phyloP scores from a whole-genome alignment of 2,113 vertebrate species.

The Phalacrocorax carbo region DNA sequence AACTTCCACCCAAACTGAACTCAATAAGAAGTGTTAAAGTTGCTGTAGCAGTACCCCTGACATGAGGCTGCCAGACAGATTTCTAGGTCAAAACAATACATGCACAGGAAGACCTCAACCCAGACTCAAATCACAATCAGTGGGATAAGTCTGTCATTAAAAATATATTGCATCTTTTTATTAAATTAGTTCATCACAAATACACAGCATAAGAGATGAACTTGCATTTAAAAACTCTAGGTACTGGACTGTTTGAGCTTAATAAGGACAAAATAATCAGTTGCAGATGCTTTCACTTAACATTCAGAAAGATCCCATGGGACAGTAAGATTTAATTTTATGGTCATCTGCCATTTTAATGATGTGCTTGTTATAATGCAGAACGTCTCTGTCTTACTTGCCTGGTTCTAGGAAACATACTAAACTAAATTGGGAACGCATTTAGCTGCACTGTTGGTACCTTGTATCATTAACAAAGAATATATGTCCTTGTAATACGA shows the following conservation, averaged over 20 bases:
- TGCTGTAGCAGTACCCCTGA: background rate
- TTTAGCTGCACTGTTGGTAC: background rate
- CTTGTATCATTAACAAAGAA: background rate
- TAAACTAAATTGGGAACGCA: background rate
- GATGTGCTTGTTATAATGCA: constrained; percentile 39
- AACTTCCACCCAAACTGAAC: background rate
- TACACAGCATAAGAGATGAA: background rate
- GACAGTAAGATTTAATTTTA: constrained; percentile 45
- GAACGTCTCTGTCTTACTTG: constrained; percentile 38
- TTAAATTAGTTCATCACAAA: constrained; percentile 7
- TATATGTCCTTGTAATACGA: background rate
- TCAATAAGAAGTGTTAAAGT: background rate
- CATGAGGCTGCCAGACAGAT: background rate
- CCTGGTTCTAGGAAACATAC: constrained; percentile 1
- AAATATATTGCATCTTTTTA: constrained; percentile 20
- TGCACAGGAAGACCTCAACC: background rate
- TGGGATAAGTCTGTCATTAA: background rate
- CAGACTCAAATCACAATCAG: background rate
- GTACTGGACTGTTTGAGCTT: constrained; percentile 14
- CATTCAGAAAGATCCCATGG: constrained; percentile 22
- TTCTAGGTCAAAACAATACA: background rate
- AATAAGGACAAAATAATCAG: constrained; percentile 48
- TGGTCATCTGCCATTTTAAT: constrained; percentile 58
- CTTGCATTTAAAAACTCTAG: background rate
- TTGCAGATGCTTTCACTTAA: constrained; percentile 47